Conservation (phyloP, 2,797 vertebrate species). For the Pogonophryne albipinna region DNA sequence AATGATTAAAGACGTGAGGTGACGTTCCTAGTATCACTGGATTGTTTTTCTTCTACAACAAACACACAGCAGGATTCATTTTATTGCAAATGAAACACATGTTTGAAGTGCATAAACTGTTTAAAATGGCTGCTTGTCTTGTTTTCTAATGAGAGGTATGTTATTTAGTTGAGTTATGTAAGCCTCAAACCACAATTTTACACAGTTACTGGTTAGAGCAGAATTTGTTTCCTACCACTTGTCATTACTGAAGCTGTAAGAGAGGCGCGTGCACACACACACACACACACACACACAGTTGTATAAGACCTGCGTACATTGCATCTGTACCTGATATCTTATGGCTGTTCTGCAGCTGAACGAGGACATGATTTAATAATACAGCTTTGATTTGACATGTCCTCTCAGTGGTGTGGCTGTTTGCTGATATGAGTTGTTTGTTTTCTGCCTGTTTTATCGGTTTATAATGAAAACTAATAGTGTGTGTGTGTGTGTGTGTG, state of each 20-base stretch:
- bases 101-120: too few species aligned
- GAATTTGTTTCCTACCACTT: slow-evolving; percentile 28
- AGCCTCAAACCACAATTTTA: slow-evolving; percentile 25
- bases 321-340: neutral
- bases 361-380: slow-evolving; percentile 39
- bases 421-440: slow-evolving; percentile 35
- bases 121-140: neutral
- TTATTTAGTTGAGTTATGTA: neutral
- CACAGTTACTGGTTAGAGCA: slow-evolving; percentile 24
- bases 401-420: slow-evolving; percentile 19
- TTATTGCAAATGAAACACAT: neutral
- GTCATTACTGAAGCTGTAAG: slow-evolving; percentile 9
- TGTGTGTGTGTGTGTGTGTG: slow-evolving; percentile 26
- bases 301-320: slow-evolving; percentile 26
- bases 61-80: neutral
- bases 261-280: neutral
- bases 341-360: slow-evolving; percentile 7
- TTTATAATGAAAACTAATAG: slow-evolving; percentile 42
- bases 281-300: neutral
- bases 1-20: neutral
- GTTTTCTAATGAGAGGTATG: neutral
- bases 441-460: slow-evolving; percentile 37
- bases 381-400: slow-evolving; percentile 10
- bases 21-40: neutral
- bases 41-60: neutral